Evolutionary conservation across 2,113 vertebrate species (phyloP).

Genomic region (Pomatostomus ruficeps): DNA sequence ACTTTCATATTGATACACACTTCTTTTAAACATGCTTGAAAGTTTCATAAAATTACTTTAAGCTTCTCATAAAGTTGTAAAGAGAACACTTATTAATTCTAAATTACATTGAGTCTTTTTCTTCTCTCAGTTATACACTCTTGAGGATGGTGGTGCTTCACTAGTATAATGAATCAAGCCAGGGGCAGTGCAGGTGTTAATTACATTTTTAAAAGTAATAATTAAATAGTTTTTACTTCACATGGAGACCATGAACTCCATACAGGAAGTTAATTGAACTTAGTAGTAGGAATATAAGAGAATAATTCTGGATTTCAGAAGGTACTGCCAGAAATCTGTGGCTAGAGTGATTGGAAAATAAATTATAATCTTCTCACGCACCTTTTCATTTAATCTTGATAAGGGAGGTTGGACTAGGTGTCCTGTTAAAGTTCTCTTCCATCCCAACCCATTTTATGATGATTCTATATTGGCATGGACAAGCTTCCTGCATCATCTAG

Average conservation of each 20-base stretch:
- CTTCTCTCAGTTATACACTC: not conserved
- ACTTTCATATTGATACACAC: not conserved
- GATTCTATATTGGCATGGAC: not conserved
- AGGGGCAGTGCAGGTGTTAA: not conserved
- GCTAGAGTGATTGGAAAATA: not conserved
- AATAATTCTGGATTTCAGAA: not conserved
- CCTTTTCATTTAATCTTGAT: not conserved
- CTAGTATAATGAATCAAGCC: not conserved
- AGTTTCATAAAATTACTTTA: not conserved
- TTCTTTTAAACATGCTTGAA: not conserved
- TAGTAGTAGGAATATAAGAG: not conserved
- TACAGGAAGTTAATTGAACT: not conserved
- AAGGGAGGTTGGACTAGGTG: not conserved
- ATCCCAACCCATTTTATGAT: not conserved
- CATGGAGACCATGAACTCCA: not conserved
- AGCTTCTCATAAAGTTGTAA: not conserved
- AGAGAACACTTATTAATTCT: not conserved
- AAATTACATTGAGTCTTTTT: not conserved
- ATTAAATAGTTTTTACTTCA: not conserved
- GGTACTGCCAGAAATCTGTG: not conserved
- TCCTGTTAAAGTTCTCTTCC: not conserved
- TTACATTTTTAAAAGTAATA: slow-evolving; percentile 4
- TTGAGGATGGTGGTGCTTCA: not conserved
- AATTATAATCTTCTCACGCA: not conserved
- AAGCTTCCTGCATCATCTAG: not conserved